These are phyloP conservation scores for Anthopleura xanthogrammica DNA, from an alignment of 92 coral and sea anemone genomes.

Conservation along the genomic window DNA sequence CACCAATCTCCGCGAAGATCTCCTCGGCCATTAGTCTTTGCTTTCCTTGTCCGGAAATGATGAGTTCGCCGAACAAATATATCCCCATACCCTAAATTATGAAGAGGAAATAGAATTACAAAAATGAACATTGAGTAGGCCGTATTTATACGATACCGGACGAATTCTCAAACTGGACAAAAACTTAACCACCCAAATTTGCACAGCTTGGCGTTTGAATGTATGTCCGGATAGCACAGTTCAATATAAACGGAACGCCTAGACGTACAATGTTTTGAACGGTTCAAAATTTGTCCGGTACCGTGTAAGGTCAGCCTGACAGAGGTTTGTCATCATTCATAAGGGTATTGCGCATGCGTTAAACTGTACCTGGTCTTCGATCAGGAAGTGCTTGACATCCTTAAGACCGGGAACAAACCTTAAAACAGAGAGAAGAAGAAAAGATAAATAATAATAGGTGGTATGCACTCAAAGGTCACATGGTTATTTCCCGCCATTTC, in stretches of 20 bases:
- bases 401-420: slow-evolving; percentile 67
- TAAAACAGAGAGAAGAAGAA: not conserved
- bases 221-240: too few species aligned
- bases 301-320: too few species aligned
- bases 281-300: too few species aligned
- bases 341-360: not conserved
- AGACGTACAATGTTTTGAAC: too few species aligned
- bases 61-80: slow-evolving; percentile 89
- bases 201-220: too few species aligned
- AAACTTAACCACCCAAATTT: too few species aligned
- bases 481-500: too few species aligned
- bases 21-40: slow-evolving; percentile 85
- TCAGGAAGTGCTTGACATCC: slow-evolving; percentile 74
- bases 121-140: not conserved
- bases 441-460: too few species aligned
- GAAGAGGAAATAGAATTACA: not conserved
- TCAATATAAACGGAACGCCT: too few species aligned
- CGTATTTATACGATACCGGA: too few species aligned
- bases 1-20: slow-evolving; percentile 72
- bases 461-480: too few species aligned
- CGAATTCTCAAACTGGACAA: too few species aligned
- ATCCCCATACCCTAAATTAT: slow-evolving; percentile 89
- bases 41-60: slow-evolving; percentile 85
- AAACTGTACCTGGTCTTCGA: slow-evolving; percentile 86
- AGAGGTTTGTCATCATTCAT: not conserved